Percentiles rank a stretch among this genome's conserved stretches.
phyloP scores from a whole-genome alignment of 2,888 invertebrate species.

The Koerneria pararmatus region DNA sequence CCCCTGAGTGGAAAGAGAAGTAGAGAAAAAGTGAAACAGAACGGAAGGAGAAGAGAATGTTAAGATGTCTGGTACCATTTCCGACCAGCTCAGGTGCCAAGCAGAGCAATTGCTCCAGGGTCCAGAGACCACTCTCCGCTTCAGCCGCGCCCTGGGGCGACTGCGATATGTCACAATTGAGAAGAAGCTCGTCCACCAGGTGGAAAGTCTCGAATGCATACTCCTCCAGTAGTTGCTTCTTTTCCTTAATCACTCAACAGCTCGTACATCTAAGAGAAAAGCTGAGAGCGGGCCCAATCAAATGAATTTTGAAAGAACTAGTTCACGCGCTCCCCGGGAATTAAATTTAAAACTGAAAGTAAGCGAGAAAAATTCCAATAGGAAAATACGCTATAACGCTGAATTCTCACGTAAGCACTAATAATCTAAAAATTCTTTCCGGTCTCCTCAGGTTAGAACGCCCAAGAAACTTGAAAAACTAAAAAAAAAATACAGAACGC shows the following conservation, averaged over 20 bases:
- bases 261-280: not conserved
- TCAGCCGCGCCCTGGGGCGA: slow-evolving; percentile 49
- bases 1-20: too few relatives aligned
- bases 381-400: not conserved
- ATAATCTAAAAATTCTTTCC: too few relatives aligned
- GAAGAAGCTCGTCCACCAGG: slow-evolving; percentile 52
- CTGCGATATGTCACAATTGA: slow-evolving; percentile 43
- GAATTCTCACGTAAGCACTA: too few relatives aligned
- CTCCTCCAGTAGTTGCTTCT: slow-evolving; percentile 53
- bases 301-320: not conserved
- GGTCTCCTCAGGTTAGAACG: too few relatives aligned
- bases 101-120: slow-evolving; percentile 55
- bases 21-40: not conserved
- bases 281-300: not conserved
- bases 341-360: too few relatives aligned
- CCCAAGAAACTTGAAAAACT: too few relatives aligned
- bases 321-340: too few relatives aligned
- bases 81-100: slow-evolving; percentile 56
- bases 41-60: too few relatives aligned
- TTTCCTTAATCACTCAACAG: slow-evolving; percentile 49
- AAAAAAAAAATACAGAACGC: too few relatives aligned
- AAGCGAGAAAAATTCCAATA: not conserved
- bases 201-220: slow-evolving; percentile 57
- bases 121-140: slow-evolving; percentile 56
- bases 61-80: slow-evolving; percentile 35